Evolutionary conservation across 1,140 invertebrate genomes (phyloP).

Genomic region (Danaus melanippus): DNA sequence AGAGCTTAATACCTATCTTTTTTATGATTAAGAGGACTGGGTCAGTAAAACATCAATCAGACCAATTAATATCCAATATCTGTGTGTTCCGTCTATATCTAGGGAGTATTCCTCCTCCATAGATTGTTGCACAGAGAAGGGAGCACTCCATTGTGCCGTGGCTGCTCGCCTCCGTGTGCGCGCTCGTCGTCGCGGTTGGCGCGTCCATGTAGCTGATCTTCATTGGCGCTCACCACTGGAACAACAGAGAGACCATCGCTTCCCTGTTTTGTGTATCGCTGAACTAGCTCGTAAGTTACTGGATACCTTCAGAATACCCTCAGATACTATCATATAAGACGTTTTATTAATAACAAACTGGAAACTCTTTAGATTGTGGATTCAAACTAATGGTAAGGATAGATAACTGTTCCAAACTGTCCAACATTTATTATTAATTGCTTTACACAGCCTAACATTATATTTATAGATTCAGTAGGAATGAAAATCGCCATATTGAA

Average conservation of each 20-base stretch:
- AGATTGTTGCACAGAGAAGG: slow-evolving; percentile 80
- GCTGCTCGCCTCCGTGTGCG: slow-evolving; percentile 75
- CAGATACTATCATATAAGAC: background rate
- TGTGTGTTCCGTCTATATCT: background rate
- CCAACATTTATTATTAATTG: no score
- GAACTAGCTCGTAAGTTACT: slow-evolving; percentile 77
- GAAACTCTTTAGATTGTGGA: no score
- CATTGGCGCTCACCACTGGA: slow-evolving; percentile 80
- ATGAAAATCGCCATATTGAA: no score
- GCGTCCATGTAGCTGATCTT: slow-evolving; percentile 79
- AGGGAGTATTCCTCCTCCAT: background rate
- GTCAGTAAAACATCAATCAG: no score
- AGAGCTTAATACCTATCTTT: no score
- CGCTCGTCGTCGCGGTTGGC: slow-evolving; percentile 76
- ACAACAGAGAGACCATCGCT: slow-evolving; percentile 79
- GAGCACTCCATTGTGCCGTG: slow-evolving; percentile 76
- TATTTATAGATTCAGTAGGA: no score
- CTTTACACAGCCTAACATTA: no score
- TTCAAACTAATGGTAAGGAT: no score
- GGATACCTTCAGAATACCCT: background rate
- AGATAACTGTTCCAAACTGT: no score
- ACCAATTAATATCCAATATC: no score
- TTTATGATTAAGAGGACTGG: no score
- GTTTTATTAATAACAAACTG: no score
- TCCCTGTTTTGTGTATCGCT: slow-evolving; percentile 81